Conservation (phyloP, 2,797 vertebrate species). For the Chloroceryle amazona region DNA sequence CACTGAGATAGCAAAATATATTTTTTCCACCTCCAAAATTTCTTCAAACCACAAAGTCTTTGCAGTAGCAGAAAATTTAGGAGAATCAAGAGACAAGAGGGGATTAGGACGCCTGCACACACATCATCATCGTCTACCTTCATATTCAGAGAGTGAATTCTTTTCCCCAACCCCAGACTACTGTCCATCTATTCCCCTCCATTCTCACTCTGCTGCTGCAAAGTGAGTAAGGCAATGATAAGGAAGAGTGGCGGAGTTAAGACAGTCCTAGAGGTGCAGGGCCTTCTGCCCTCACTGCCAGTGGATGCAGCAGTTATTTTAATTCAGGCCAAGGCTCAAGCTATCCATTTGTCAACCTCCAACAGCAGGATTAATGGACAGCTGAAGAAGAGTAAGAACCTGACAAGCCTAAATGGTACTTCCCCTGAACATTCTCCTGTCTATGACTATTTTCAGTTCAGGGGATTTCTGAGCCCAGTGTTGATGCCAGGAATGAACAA, state of each 20-base stretch:
- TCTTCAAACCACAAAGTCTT: neutral
- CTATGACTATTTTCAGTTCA: neutral
- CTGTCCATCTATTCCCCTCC: neutral
- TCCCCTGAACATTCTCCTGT: neutral
- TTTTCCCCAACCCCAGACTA: neutral
- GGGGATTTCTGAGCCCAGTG: neutral
- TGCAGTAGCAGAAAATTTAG: neutral
- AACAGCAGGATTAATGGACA: neutral
- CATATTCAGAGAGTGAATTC: neutral
- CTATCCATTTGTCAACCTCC: neutral
- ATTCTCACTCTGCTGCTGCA: neutral
- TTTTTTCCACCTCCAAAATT: neutral
- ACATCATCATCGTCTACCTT: neutral
- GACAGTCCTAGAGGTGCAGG: rapidly evolving
- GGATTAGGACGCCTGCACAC: neutral
- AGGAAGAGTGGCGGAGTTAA: neutral
- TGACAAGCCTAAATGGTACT: neutral
- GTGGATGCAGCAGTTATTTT: neutral
- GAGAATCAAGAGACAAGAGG: neutral
- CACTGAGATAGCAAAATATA: neutral
- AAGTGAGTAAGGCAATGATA: neutral
- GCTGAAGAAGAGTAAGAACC: neutral
- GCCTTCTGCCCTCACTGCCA: neutral
- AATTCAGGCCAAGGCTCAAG: neutral
- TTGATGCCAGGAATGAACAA: neutral